A percentile compares a stretch with the other conserved stretches of the same genome.
These are phyloP conservation scores for Cosmopolites sordidus DNA, from an alignment of 2,888 invertebrate species.

Conservation along the genomic window DNA sequence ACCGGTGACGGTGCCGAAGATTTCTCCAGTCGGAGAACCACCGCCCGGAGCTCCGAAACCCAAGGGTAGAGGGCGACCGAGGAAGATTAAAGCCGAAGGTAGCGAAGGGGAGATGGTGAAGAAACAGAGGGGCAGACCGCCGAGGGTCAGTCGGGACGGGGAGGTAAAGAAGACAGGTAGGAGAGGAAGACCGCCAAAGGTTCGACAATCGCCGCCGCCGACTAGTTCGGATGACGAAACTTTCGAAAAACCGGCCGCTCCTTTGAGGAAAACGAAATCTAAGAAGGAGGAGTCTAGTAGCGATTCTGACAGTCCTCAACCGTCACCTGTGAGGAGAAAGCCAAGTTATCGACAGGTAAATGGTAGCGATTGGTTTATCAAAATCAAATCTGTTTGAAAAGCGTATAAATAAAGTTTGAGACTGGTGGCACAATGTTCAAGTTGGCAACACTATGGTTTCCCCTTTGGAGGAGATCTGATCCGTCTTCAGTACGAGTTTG, in stretches of 20 bases:
- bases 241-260: conserved; percentile 38
- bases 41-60: conserved; percentile 29
- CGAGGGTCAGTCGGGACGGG: conserved; percentile 31
- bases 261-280: conserved; percentile 37
- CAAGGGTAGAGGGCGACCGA: conserved; percentile 31
- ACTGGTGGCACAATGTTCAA: too few relatives aligned
- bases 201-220: conserved; percentile 33
- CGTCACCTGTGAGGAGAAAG: conserved; percentile 24
- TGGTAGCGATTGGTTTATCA: too few relatives aligned
- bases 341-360: conserved; percentile 26
- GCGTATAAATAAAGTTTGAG: too few relatives aligned
- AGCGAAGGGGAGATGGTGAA: conserved; percentile 28
- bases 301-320: conserved; percentile 34
- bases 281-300: conserved; percentile 32
- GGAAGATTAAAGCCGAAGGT: conserved; percentile 25
- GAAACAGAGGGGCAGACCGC: conserved; percentile 36
- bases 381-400: too few relatives aligned
- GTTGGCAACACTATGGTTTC: too few relatives aligned
- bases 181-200: conserved; percentile 43
- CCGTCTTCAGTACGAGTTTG: too few relatives aligned
- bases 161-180: conserved; percentile 30
- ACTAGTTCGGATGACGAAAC: conserved; percentile 47
- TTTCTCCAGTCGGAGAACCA: conserved; percentile 41
- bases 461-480: too few relatives aligned
- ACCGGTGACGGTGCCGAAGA: neutral